Base-by-base conservation (phyloP, 1,140 invertebrate genomes). In the Stenopsyche tienmushanensis region DNA sequence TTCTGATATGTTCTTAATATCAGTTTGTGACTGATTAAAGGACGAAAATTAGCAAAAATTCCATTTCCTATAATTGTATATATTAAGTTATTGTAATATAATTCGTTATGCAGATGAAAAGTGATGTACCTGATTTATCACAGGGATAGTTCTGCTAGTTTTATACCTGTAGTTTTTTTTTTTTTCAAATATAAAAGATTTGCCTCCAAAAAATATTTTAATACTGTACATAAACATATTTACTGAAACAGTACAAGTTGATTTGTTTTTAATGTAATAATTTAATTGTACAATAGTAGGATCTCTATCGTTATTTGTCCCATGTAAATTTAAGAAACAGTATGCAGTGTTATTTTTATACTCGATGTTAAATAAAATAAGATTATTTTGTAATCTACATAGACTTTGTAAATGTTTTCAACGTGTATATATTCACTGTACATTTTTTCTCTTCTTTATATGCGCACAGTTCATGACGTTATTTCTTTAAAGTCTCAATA, bases 71-170 rank as follows among this genome's bases (percentile, higher is more conserved):
- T 7, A 34, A 7, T 34, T 34, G 29, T 34, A 34, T 7, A 34
- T 34, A 34, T 34, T n/a, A n/a, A n/a, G n/a, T n/a, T n/a, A 34
- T 5, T 34, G 13, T 13, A 34, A 34, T 34, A 34, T 13, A 34
- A 34, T 34, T 34, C 7, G 18, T 47, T 8, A 15, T 20, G 10
- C 44, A 47, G 44, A 47, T 47, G 10, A 18, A n/a, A 47, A 20
- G 44, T 47, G 44, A 47, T 47, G 57, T 60, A 60, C 57, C 57
- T 60, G 57, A 60, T 47, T 47, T 21, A 18, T 42, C 57, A 60
- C 57, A 60, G 57, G 57, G 57, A 47, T 60, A 60, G 23, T 60
- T 60, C 24, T 45, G 29, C 39, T 60, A 60, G 57, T 47, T 57
- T 57, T 57, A 41, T 18, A 57, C 17, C 15, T 21, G n/a, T 25